These are phyloP conservation scores for Mergus octosetaceus DNA, from an alignment of 2,797 vertebrate genomes.

Conservation along the genomic window DNA sequence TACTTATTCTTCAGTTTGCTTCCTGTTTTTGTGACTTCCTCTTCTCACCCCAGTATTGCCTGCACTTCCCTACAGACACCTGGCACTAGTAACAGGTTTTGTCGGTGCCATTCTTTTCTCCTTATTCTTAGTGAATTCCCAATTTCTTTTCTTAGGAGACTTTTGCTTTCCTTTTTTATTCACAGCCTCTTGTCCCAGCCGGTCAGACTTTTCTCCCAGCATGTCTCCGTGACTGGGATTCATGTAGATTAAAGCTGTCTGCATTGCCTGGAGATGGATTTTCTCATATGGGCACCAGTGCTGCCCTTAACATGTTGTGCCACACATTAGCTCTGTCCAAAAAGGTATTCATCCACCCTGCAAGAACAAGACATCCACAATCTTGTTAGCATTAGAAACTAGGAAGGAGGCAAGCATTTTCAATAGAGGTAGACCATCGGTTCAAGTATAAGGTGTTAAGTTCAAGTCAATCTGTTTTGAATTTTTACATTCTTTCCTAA, in stretches of 20 bases:
- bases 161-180: not conserved
- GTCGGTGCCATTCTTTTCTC: not conserved
- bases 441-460: not conserved
- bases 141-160: not conserved
- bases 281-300: not conserved
- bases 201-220: not conserved
- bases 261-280: not conserved
- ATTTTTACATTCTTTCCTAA: not conserved
- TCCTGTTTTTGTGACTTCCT: not conserved
- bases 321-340: not conserved
- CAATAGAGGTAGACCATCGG: not conserved
- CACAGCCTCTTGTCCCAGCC: not conserved
- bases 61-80: not conserved
- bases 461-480: not conserved
- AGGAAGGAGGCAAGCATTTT: not conserved
- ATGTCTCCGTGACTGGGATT: rapidly evolving
- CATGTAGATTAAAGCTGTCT: not conserved
- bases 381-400: not conserved
- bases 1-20: not conserved
- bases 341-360: rapidly evolving
- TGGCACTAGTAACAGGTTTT: not conserved
- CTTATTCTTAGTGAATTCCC: not conserved
- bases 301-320: not conserved
- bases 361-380: rapidly evolving
- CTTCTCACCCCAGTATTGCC: not conserved